These are phyloP conservation scores for Anguilla rostrata DNA, from an alignment of 2,113 vertebrate genomes.

Conservation along the genomic window DNA sequence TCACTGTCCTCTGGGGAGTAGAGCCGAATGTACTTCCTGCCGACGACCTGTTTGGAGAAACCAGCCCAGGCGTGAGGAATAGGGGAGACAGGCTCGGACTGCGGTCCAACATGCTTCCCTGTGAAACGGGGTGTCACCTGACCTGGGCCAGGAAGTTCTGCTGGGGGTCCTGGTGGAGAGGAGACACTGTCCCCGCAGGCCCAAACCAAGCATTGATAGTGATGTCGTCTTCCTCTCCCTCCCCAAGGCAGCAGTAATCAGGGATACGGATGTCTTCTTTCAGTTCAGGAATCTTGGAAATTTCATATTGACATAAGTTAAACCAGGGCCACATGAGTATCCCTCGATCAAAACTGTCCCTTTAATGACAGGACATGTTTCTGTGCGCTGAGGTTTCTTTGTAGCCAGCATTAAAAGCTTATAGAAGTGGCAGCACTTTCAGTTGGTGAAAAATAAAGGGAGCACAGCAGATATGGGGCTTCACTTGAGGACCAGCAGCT, in stretches of 20 bases:
- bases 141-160: slow-evolving; percentile 95
- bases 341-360: too few species aligned
- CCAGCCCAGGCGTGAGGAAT: slow-evolving; percentile 22
- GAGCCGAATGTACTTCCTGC: slow-evolving; percentile 88
- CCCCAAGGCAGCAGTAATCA: slow-evolving; percentile 92
- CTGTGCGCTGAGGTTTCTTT: too few species aligned
- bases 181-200: slow-evolving; percentile 85
- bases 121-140: not conserved
- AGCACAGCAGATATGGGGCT: too few species aligned
- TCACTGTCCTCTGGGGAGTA: slow-evolving; percentile 80
- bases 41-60: slow-evolving; percentile 75
- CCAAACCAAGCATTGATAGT: slow-evolving; percentile 97
- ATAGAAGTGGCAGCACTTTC: too few species aligned
- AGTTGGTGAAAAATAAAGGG: too few species aligned
- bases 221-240: slow-evolving; percentile 87
- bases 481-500: too few species aligned
- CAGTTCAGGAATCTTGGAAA: slow-evolving; percentile 83
- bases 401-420: too few species aligned
- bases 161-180: slow-evolving; percentile 94
- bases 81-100: slow-evolving; percentile 19
- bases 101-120: not conserved
- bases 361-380: too few species aligned
- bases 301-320: not conserved
- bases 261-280: slow-evolving; percentile 88
- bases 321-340: too few species aligned